Evolutionary conservation across 2,888 invertebrate genomes (phyloP).

Genomic region (Rhodophaea formosa): DNA sequence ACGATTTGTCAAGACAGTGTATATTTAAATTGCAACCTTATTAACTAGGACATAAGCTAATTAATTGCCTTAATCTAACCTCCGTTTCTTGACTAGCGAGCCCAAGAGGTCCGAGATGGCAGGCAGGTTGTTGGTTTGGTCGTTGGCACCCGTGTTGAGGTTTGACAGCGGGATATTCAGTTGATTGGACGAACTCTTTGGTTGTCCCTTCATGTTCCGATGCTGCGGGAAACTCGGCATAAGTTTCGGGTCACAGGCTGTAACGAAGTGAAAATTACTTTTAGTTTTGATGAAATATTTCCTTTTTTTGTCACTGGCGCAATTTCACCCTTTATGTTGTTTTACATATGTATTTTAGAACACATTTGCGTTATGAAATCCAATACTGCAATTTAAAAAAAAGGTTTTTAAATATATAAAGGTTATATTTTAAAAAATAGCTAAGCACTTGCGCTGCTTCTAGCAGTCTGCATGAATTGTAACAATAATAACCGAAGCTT

Average conservation of each 20-base stretch:
- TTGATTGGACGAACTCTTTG: slow-evolving; percentile 59
- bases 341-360: too few relatives aligned
- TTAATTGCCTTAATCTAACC: slow-evolving; percentile 81
- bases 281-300: not conserved
- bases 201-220: slow-evolving; percentile 87
- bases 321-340: too few relatives aligned
- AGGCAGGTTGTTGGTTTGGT: slow-evolving; percentile 88
- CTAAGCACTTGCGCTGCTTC: too few relatives aligned
- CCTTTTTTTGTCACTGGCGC: too few relatives aligned
- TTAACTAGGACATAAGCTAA: slow-evolving; percentile 7
- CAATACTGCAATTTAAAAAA: too few relatives aligned
- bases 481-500: too few relatives aligned
- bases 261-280: slow-evolving; percentile 40
- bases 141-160: slow-evolving; percentile 82
- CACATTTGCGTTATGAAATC: too few relatives aligned
- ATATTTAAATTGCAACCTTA: slow-evolving; percentile 2
- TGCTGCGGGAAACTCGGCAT: slow-evolving; percentile 99
- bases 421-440: too few relatives aligned
- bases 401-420: too few relatives aligned
- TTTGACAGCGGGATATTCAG: slow-evolving; percentile 70
- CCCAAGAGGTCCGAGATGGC: slow-evolving; percentile 92
- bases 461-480: too few relatives aligned
- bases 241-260: slow-evolving; percentile 97
- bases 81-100: slow-evolving; percentile 89
- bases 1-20: slow-evolving; percentile 21